Percentiles rank a stretch among this genome's conserved stretches.
Conservation (phyloP, 2,797 vertebrate genomes). For the Amphiprion clarkii region DNA sequence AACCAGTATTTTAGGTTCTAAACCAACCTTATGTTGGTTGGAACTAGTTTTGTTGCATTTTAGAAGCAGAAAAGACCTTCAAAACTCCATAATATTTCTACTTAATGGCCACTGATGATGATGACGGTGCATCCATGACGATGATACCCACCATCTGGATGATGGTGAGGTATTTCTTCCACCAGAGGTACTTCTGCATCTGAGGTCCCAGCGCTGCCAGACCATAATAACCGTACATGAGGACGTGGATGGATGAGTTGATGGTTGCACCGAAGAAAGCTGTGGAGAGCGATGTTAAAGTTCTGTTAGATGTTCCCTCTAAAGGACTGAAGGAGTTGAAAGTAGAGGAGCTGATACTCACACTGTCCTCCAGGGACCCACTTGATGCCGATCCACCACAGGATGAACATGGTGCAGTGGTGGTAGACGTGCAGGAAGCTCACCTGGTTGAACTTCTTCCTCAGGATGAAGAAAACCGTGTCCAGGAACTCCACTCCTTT, state of each 20-base stretch:
- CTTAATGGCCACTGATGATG: no score
- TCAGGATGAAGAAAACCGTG: slow-evolving; percentile 98
- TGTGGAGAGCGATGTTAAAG: slow-evolving; percentile 58
- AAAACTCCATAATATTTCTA: no score
- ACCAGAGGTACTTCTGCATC: slow-evolving; percentile 99
- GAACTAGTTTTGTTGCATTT: no score
- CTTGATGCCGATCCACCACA: slow-evolving; percentile 99
- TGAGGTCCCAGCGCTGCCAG: slow-evolving; percentile 95
- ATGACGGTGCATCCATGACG: no score
- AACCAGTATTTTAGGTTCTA: no score
- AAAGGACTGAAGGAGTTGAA: neutral
- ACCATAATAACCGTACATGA: slow-evolving; percentile 99
- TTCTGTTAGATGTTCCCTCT: no score
- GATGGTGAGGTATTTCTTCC: slow-evolving; percentile 99
- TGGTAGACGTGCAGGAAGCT: slow-evolving; percentile 99
- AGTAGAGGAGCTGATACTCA: slow-evolving; percentile 79
- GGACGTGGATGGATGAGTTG: slow-evolving; percentile 96
- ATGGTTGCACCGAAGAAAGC: slow-evolving; percentile 98
- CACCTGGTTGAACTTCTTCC: slow-evolving; percentile 99
- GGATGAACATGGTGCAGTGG: slow-evolving; percentile 99
- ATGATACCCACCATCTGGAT: slow-evolving; percentile 92
- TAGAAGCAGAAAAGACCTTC: no score
- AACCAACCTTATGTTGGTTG: no score
- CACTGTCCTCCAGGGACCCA: slow-evolving; percentile 99
- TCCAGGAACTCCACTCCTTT: slow-evolving; percentile 99